phyloP scores from a whole-genome alignment of 2,113 vertebrate species.

The human (Homo sapiens) region DNA sequence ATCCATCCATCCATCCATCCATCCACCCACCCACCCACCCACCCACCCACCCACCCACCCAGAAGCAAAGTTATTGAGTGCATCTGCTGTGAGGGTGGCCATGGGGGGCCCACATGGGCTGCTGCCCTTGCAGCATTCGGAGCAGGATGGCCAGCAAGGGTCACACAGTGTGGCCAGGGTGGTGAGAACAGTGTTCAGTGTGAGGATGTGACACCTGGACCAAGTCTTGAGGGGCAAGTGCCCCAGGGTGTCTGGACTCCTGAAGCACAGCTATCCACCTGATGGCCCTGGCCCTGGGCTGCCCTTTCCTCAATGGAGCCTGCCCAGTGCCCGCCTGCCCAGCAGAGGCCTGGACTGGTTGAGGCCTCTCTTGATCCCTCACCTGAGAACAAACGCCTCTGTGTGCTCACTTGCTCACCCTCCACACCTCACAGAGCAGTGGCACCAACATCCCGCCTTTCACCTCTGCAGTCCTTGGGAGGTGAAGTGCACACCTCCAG shows the following conservation, averaged over 20 bases:
- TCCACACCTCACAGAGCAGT: background rate
- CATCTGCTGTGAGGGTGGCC: background rate
- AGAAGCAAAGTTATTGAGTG: background rate
- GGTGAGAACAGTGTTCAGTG: background rate
- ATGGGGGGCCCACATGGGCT: accelerated
- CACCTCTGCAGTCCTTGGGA: accelerated
- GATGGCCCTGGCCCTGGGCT: too few species aligned
- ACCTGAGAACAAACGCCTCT: background rate
- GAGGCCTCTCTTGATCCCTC: background rate
- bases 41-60: background rate
- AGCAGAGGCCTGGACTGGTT: accelerated
- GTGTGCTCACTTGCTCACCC: background rate
- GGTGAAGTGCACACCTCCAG: accelerated
- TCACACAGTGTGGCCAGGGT: too few species aligned
- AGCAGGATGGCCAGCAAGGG: background rate
- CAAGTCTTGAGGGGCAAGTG: background rate
- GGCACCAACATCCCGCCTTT: accelerated
- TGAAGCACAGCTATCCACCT: background rate
- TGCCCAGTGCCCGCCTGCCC: background rate
- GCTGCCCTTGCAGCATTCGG: background rate
- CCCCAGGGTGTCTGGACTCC: background rate
- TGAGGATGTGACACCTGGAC: background rate
- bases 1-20: accelerated
- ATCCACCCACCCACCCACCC: too few species aligned
- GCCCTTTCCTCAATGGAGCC: background rate